Conservation (phyloP, 2,113 vertebrate genomes). For the Urocitellus parryii region DNA sequence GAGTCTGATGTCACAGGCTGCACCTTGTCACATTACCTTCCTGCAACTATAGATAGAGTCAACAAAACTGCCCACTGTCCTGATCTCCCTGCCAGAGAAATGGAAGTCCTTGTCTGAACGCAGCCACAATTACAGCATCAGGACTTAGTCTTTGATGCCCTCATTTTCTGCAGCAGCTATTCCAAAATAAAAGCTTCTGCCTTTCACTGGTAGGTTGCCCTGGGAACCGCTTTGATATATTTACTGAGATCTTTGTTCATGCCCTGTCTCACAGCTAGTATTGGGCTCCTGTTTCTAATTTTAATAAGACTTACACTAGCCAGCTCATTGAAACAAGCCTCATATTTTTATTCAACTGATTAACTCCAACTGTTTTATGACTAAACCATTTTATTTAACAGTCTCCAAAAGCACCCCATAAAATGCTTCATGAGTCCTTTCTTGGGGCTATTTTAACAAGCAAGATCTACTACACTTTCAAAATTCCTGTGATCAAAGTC, state of each 20-base stretch:
- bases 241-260: not conserved
- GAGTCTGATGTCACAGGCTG: not conserved
- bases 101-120: not conserved
- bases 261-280: not conserved
- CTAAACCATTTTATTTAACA: constrained; percentile 76
- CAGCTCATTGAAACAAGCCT: constrained; percentile 28
- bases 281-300: constrained; percentile 50
- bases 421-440: constrained; percentile 69
- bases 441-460: constrained; percentile 57
- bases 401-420: constrained; percentile 69
- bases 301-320: constrained; percentile 32
- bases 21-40: not conserved
- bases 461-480: constrained; percentile 48
- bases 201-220: constrained; percentile 11
- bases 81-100: not conserved
- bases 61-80: not conserved
- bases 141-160: not conserved
- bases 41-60: not conserved
- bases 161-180: constrained; percentile 31
- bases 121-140: not conserved
- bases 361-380: constrained; percentile 72
- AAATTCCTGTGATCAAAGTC: constrained; percentile 39
- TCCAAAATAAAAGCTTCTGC: constrained; percentile 56
- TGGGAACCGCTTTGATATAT: not conserved
- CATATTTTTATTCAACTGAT: constrained; percentile 73